These are phyloP conservation scores for Vombatus ursinus DNA, from an alignment of 2,113 vertebrate genomes.

Conservation along the genomic window DNA sequence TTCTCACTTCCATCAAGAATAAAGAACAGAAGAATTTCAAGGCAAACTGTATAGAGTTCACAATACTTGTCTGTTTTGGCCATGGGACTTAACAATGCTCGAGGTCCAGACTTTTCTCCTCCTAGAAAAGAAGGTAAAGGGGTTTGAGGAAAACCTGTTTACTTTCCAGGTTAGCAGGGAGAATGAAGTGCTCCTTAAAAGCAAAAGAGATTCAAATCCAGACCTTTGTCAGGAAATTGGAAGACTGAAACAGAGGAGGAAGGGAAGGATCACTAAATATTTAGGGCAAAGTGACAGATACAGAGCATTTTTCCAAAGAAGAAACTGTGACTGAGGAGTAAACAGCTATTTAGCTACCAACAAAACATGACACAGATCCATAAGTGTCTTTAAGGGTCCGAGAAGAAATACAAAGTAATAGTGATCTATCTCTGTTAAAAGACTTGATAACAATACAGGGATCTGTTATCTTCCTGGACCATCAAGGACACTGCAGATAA, in stretches of 20 bases:
- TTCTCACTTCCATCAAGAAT: too few species aligned
- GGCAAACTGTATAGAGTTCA: neutral
- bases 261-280: neutral
- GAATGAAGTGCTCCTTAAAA: neutral
- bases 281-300: neutral
- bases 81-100: neutral
- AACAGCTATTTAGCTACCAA: neutral
- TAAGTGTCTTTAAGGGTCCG: neutral
- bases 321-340: neutral
- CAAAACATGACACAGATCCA: neutral
- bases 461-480: too few species aligned
- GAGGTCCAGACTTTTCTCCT: neutral
- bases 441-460: too few species aligned
- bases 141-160: neutral
- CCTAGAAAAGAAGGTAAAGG: neutral
- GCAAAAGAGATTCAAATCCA: neutral
- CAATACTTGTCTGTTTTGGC: neutral
- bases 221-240: neutral
- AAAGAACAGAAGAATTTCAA: neutral
- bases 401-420: neutral
- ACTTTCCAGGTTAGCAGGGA: neutral
- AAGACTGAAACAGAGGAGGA: neutral
- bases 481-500: too few species aligned
- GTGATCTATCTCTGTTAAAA: too few species aligned
- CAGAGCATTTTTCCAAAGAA: neutral